These are phyloP conservation scores for Centrocercus urophasianus DNA, from an alignment of 2,113 vertebrate species.

Conservation along the genomic window DNA sequence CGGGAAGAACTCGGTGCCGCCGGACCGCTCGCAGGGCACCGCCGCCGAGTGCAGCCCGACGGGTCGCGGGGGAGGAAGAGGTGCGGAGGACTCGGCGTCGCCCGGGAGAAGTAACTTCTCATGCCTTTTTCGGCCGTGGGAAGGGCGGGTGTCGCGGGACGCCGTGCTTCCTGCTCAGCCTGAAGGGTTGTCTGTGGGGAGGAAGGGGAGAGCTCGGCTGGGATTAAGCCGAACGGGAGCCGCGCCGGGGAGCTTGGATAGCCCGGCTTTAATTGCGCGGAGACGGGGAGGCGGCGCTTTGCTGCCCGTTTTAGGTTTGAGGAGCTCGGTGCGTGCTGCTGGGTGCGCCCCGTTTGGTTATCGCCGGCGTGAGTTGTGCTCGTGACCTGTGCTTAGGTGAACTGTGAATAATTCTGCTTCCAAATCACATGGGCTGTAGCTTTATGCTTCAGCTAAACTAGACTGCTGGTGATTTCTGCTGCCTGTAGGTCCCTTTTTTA, in stretches of 20 bases:
- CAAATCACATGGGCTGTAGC: neutral
- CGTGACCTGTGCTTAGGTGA: conserved; percentile 8
- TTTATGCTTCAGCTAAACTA: neutral
- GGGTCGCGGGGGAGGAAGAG: neutral
- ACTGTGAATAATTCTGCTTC: conserved; percentile 23
- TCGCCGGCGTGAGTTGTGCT: conserved; percentile 1
- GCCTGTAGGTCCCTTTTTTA: neutral
- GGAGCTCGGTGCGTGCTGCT: neutral
- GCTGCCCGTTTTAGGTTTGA: conserved; percentile 13
- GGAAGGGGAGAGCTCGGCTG: conserved; percentile 31
- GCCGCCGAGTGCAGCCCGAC: neutral
- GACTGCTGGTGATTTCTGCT: neutral
- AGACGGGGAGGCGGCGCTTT: conserved; percentile 39
- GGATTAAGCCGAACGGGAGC: conserved; percentile 59
- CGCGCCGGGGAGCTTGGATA: conserved; percentile 11
- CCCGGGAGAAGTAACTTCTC: conserved; percentile 7
- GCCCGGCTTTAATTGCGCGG: conserved; percentile 61
- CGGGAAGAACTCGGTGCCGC: neutral
- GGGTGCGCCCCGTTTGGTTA: neutral
- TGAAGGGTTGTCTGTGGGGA: conserved; percentile 11
- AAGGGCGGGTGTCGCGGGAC: neutral
- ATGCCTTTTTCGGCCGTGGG: fast-evolving
- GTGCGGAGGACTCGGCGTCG: neutral
- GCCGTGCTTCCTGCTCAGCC: neutral
- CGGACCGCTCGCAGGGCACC: neutral